These are phyloP conservation scores for Dolichallabes microphthalmus DNA, from an alignment of 2,113 vertebrate genomes.

Conservation along the genomic window DNA sequence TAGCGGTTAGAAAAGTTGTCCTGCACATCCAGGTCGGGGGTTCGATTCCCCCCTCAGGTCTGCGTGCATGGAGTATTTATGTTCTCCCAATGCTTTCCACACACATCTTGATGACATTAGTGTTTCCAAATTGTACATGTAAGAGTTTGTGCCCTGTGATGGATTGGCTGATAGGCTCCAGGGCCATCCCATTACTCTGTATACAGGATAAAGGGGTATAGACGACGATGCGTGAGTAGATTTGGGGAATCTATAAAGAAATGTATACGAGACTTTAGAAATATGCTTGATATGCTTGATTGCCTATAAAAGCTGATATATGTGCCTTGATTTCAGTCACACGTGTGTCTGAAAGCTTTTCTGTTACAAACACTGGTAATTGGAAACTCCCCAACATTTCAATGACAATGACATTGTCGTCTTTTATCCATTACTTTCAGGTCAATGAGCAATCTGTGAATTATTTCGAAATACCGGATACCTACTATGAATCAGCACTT, in stretches of 20 bases:
- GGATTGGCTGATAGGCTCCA: too few relatives aligned
- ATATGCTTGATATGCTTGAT: background rate
- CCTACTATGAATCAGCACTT: slow-evolving; percentile 10
- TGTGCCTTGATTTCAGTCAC: background rate
- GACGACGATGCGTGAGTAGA: background rate
- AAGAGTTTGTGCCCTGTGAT: too few relatives aligned
- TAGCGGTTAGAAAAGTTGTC: too few relatives aligned
- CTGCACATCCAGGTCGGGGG: too few relatives aligned
- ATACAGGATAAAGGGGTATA: too few relatives aligned
- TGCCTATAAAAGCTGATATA: background rate
- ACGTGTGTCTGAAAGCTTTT: background rate
- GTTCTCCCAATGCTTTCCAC: too few relatives aligned
- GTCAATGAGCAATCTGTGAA: background rate
- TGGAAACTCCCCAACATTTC: background rate
- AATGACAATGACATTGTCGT: background rate
- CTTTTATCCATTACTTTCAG: background rate
- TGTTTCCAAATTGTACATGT: too few relatives aligned
- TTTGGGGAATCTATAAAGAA: background rate
- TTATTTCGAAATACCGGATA: background rate
- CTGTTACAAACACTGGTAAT: background rate
- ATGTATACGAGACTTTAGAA: background rate
- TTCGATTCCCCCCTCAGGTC: too few relatives aligned
- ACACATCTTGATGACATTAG: too few relatives aligned
- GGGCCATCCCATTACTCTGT: too few relatives aligned
- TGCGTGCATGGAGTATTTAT: too few relatives aligned